Conservation (phyloP, 1,140 invertebrate genomes). For the Drosophila chauvacae region DNA sequence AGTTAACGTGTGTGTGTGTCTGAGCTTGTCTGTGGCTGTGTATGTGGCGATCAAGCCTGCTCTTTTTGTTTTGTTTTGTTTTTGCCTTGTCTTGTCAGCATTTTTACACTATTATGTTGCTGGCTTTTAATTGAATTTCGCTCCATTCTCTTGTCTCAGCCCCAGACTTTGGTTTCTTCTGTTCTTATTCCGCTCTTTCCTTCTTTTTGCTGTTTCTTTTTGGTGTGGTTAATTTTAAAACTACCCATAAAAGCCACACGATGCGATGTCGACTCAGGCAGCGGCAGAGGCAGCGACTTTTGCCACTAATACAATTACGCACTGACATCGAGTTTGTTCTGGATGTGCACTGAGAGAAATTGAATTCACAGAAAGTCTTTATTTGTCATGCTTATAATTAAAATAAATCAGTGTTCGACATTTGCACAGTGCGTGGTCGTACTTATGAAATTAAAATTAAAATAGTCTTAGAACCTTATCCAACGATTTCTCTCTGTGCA, state of each 20-base stretch:
- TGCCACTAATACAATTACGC: conserved; percentile 59
- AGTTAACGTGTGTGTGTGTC: conserved; percentile 2
- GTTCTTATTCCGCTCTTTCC: conserved; percentile 29
- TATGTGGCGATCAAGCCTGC: conserved; percentile 47
- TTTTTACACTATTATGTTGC: conserved; percentile 73
- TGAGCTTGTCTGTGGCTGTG: conserved; percentile 2
- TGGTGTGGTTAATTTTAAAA: conserved; percentile 79
- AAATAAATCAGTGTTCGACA: not conserved
- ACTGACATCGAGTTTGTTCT: conserved; percentile 48
- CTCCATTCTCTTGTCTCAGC: conserved; percentile 43
- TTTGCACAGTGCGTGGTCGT: not conserved
- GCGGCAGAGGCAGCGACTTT: conserved; percentile 39
- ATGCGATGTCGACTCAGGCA: conserved; percentile 32
- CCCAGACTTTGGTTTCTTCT: conserved; percentile 65
- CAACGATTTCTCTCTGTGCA: not conserved
- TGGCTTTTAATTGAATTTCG: conserved; percentile 80
- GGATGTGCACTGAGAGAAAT: conserved; percentile 19
- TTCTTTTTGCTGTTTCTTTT: conserved; percentile 49
- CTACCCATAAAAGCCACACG: conserved; percentile 77
- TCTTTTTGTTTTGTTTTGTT: conserved; percentile 38
- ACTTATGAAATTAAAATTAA: not conserved
- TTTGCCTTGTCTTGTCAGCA: conserved; percentile 60
- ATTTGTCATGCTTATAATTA: not conserved
- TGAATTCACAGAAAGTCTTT: not conserved
- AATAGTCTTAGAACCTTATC: not conserved